phyloP scores from a whole-genome alignment of 2,888 invertebrate species.

The Xanthostigma xanthostigma region DNA sequence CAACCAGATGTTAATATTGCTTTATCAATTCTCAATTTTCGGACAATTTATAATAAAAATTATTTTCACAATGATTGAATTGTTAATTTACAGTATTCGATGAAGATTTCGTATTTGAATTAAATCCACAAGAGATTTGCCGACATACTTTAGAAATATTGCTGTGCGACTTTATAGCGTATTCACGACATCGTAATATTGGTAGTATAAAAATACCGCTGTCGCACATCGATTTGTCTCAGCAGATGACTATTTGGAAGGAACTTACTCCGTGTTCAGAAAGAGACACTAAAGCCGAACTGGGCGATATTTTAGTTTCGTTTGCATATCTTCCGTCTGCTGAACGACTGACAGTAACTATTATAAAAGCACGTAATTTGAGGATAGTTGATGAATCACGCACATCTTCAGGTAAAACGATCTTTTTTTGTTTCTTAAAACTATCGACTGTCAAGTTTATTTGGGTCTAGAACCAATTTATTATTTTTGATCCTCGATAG shows the following conservation, averaged over 20 bases:
- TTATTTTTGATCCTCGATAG: too few relatives aligned
- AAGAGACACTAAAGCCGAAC: constrained; percentile 29
- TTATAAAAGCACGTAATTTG: constrained; percentile 39
- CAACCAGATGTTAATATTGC: too few relatives aligned
- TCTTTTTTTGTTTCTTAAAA: neutral
- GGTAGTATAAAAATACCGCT: constrained; percentile 43
- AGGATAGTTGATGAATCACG: constrained; percentile 29
- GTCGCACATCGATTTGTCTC: constrained; percentile 37
- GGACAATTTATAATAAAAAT: neutral
- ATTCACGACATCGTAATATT: constrained; percentile 45
- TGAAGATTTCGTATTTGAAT: constrained; percentile 53
- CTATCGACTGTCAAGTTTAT: neutral
- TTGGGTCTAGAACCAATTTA: neutral
- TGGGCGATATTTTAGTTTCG: constrained; percentile 41
- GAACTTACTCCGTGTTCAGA: constrained; percentile 36
- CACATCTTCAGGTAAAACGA: constrained; percentile 22
- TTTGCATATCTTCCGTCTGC: constrained; percentile 37
- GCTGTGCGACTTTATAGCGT: constrained; percentile 49
- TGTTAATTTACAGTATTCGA: constrained; percentile 37
- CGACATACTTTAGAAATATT: constrained; percentile 43
- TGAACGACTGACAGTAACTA: constrained; percentile 40
- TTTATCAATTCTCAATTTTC: neutral
- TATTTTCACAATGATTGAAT: neutral
- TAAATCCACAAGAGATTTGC: constrained; percentile 33
- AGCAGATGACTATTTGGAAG: constrained; percentile 40